Evolutionary conservation across 1,140 invertebrate species (phyloP).

Genomic region (Stegodyphus dumicola): DNA sequence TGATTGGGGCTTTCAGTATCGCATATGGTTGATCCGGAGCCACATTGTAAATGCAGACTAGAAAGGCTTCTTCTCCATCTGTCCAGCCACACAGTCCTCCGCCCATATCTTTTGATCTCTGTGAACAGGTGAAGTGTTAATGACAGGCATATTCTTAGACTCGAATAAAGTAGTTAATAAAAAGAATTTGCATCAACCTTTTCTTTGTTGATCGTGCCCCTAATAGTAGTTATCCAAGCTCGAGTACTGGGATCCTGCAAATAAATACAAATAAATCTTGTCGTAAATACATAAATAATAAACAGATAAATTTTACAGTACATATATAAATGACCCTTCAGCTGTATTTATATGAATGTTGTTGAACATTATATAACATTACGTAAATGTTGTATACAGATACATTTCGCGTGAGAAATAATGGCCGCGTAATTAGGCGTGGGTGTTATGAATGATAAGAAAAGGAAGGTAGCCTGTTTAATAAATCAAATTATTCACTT

Average conservation of each 20-base stretch:
- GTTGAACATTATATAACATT: no score
- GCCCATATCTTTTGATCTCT: constrained; percentile 65
- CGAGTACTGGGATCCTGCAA: constrained; percentile 85
- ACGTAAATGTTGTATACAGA: no score
- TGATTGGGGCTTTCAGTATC: constrained; percentile 81
- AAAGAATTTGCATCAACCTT: constrained; percentile 31
- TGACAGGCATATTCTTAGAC: not conserved
- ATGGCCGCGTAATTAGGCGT: no score
- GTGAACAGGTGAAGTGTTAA: not conserved
- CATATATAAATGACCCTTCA: no score
- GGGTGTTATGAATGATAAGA: no score
- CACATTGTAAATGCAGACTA: constrained; percentile 94
- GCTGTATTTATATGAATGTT: no score
- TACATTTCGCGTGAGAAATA: no score
- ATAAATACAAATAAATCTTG: no score
- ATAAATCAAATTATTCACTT: no score
- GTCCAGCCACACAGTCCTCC: constrained; percentile 73
- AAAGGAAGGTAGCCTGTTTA: no score
- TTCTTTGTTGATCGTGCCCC: constrained; percentile 64
- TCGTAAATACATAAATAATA: no score
- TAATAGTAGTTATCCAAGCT: constrained; percentile 87
- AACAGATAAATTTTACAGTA: no score
- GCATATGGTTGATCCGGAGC: constrained; percentile 94
- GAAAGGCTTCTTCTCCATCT: constrained; percentile 85
- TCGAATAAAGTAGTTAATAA: not conserved